Evolutionary conservation across 1,140 invertebrate genomes (phyloP).

Genomic region (Probaryconus sp.): DNA sequence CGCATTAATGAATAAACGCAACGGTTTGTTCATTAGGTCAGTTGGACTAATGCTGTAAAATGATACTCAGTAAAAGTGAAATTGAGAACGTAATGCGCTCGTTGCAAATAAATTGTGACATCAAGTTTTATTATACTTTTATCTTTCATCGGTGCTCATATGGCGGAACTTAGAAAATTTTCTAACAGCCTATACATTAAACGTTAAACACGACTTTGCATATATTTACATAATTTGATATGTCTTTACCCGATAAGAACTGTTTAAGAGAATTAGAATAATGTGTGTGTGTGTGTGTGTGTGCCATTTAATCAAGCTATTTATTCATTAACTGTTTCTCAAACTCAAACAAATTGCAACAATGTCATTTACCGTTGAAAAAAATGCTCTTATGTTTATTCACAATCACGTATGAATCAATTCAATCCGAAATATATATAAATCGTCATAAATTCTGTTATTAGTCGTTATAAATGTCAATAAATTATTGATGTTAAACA

Average conservation of each 20-base stretch:
- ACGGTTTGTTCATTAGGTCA: no score
- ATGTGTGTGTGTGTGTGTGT: no score
- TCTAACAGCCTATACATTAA: background rate
- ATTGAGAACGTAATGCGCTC: no score
- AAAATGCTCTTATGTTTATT: slow-evolving; percentile 1
- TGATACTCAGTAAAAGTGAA: no score
- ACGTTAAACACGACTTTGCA: background rate
- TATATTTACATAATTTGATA: slow-evolving; percentile 16
- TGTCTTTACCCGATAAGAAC: no score
- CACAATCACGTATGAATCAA: slow-evolving; percentile 25
- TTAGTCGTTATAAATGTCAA: slow-evolving; percentile 39
- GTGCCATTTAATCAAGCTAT: background rate
- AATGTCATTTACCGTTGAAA: slow-evolving; percentile 1
- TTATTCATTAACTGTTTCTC: slow-evolving; percentile 18
- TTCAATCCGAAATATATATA: slow-evolving; percentile 30
- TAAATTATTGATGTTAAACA: slow-evolving; percentile 33
- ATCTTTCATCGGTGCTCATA: no score
- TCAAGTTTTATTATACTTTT: no score
- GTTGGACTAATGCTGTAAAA: no score
- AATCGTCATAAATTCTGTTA: slow-evolving; percentile 26
- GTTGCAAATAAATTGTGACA: no score
- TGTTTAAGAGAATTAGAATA: no score
- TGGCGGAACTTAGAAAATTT: no score
- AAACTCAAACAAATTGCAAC: slow-evolving; percentile 20
- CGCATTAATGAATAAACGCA: no score